Evolutionary conservation across 2,113 vertebrate genomes (phyloP).

Genomic region (Capricornis sumatraensis): DNA sequence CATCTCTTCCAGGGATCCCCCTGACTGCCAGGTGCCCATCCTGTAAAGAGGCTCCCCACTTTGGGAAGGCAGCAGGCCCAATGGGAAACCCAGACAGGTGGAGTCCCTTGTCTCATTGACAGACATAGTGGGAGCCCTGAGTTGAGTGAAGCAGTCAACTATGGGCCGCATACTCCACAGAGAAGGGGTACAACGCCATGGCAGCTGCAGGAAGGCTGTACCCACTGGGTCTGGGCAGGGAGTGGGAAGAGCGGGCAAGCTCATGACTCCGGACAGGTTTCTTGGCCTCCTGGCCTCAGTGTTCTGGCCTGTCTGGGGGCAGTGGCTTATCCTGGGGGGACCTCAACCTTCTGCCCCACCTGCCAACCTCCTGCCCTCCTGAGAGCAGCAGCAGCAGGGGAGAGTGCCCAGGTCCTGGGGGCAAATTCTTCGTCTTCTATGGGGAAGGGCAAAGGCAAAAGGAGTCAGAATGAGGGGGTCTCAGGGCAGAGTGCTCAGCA

Average conservation of each 20-base stretch:
- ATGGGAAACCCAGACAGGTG: neutral
- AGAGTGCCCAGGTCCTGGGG: neutral
- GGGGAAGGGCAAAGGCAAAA: neutral
- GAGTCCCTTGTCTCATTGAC: neutral
- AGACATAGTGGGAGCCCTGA: neutral
- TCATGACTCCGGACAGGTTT: neutral
- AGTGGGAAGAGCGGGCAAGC: neutral
- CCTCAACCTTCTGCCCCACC: neutral
- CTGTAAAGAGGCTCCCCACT: neutral
- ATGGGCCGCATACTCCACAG: neutral
- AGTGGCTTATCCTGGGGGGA: rapidly evolving
- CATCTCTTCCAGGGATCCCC: neutral
- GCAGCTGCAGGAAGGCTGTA: neutral
- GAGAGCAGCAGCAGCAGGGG: too few species aligned
- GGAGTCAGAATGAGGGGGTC: neutral
- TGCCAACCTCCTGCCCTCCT: neutral
- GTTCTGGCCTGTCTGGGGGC: neutral
- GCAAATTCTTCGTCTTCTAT: neutral
- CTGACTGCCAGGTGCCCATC: neutral
- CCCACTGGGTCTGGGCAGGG: neutral
- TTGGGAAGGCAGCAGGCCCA: neutral
- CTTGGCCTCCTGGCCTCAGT: neutral
- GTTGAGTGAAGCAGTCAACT: neutral
- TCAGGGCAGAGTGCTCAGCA: neutral
- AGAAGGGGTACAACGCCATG: neutral